A percentile compares a stretch with the other conserved stretches of the same genome.
Conservation (phyloP, 1,140 invertebrate genomes). For the Cydia fagiglandana region DNA sequence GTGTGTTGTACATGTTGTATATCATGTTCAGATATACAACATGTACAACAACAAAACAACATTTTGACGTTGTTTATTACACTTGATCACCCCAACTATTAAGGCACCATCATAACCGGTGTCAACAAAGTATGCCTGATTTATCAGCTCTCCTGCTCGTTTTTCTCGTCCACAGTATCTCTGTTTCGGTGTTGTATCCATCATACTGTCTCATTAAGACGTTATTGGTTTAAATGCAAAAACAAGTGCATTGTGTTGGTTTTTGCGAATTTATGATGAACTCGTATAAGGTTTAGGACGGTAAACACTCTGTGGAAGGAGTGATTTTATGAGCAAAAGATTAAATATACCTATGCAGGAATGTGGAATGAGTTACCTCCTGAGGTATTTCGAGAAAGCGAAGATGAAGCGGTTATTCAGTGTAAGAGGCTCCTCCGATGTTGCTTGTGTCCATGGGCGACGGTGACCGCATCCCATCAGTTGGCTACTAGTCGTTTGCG, state of each 20-base stretch:
- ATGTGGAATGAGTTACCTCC: no score
- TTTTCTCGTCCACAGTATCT: conserved; percentile 3
- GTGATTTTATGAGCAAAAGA: not conserved
- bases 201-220: conserved; percentile 58
- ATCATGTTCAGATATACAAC: no score
- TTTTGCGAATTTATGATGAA: conserved; percentile 10
- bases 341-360: not conserved
- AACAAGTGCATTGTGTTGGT: not conserved
- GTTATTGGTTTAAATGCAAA: conserved; percentile 41
- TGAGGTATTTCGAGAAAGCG: no score
- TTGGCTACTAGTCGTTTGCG: no score
- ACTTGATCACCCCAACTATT: not conserved
- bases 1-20: no score
- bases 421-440: no score
- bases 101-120: conserved; percentile 22
- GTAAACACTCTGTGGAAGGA: not conserved
- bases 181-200: conserved; percentile 34
- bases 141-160: conserved; percentile 40
- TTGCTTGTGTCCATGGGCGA: no score
- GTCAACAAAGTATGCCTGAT: conserved; percentile 26
- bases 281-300: not conserved
- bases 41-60: no score
- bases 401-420: no score
- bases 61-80: no score
- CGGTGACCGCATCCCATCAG: no score